A percentile compares a stretch with the other conserved stretches of the same genome.
Evolutionary conservation across 1,140 invertebrate species (phyloP).

Genomic region (Megathymus violae): DNA sequence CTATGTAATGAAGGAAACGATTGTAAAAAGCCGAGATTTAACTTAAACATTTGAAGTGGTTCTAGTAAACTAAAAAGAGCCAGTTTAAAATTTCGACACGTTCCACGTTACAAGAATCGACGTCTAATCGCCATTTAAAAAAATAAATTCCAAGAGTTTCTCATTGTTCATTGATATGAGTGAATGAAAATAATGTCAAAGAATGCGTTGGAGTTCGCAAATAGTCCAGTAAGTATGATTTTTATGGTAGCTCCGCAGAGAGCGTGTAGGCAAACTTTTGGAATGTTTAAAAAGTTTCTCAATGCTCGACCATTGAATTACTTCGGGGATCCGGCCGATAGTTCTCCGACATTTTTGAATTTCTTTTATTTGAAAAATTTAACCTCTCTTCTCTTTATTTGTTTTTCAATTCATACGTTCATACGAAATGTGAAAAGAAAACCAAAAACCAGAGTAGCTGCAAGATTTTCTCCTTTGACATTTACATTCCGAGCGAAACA

Average conservation of each 20-base stretch:
- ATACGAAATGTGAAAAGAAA: too few relatives aligned
- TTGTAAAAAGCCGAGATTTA: too few relatives aligned
- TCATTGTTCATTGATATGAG: conserved; percentile 8
- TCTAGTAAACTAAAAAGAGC: not conserved
- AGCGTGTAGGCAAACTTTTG: conserved; percentile 44
- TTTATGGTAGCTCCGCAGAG: conserved; percentile 35
- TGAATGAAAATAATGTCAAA: conserved; percentile 14
- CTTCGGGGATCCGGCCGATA: conserved; percentile 8
- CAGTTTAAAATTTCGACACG: conserved; percentile 5
- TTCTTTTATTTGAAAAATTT: not conserved
- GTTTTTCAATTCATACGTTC: not conserved
- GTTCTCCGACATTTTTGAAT: conserved; percentile 11
- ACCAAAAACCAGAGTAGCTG: too few relatives aligned
- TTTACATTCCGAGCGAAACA: conserved; percentile 51
- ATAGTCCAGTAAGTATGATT: conserved; percentile 46
- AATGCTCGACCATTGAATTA: conserved; percentile 28
- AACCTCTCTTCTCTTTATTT: not conserved
- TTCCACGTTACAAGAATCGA: not conserved
- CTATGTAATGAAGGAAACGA: not conserved
- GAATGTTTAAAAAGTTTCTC: conserved; percentile 48
- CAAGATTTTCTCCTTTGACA: conserved; percentile 43
- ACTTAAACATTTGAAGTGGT: not conserved
- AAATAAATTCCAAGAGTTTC: conserved; percentile 2
- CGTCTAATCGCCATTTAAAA: conserved; percentile 5
- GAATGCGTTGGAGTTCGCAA: conserved; percentile 34